Evolutionary conservation across 1,140 invertebrate genomes (phyloP), one percentile per base, ranked within the genome.

Genomic region (Drosophila seguyi): DNA sequence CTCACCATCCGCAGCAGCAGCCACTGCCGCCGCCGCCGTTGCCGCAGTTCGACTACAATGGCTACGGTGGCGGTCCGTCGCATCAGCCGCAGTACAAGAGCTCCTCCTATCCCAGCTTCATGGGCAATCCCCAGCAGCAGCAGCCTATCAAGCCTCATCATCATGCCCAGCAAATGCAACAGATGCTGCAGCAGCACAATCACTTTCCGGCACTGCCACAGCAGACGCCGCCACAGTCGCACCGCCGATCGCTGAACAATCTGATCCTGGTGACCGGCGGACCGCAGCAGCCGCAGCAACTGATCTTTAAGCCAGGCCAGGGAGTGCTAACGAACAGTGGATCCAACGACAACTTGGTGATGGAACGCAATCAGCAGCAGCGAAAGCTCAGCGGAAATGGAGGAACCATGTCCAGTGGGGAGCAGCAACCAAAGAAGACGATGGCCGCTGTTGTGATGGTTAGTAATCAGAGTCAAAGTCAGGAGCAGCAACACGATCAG

Each of bases 31-130:
- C 66, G 10, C 71, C 41, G 20, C 61, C 47, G 7, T 47, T 60
- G 16, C 81, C 84, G 16, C 81, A 86, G 52, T 86, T 83, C 48
- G 84, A 91, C 22, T 81, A 67, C 25, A 85, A 77, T 16, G 74
- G 73, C 16, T 84, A 79, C 34, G 62, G 61, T 56, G 62, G 60
- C 62, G 84, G 78, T 56, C 73, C 71, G 10, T 56, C 75, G 22
- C 75, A 79, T 60, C 69, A 81, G 25, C 79, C 78, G 25, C 91
- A 92, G 50, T 92, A 92, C 79, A 94, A 94, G 81, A 94, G 93
- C 31, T 92, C 93, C 74, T 94, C 94, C 6, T 94, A 94, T 85
- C 94, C 94, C 42, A 92, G 79, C 55, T 92, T 92, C 38, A 80
- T 90, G 47, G 86, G 75, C 36, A 90, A 81, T 77, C 81, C 78